phyloP scores from a whole-genome alignment of 2,113 vertebrate species.

The Chitala chitala region DNA sequence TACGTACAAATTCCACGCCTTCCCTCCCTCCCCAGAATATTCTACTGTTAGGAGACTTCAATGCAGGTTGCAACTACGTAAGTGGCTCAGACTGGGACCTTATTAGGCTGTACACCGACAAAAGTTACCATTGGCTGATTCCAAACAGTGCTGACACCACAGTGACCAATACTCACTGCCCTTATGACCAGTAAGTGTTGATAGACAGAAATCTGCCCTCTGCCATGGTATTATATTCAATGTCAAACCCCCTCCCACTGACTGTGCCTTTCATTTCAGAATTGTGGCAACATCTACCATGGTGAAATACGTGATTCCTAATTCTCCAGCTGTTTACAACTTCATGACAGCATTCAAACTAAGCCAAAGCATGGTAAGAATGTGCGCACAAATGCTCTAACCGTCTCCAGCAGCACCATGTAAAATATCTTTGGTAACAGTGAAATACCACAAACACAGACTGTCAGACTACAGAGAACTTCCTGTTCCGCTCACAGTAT shows the following conservation, averaged over 20 bases:
- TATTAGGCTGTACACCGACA: conserved; percentile 74
- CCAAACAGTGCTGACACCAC: conserved; percentile 70
- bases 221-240: no score
- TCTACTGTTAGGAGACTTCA: conserved; percentile 87
- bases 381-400: not conserved
- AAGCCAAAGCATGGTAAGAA: conserved; percentile 63
- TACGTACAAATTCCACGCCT: not conserved
- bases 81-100: conserved; percentile 54
- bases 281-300: conserved; percentile 71
- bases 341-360: conserved; percentile 66
- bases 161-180: conserved; percentile 66
- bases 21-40: conserved; percentile 63
- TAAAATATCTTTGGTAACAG: not conserved
- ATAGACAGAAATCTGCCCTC: no score
- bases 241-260: not conserved
- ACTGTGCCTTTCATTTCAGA: conserved; percentile 46
- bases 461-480: not conserved
- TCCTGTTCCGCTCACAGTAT: not conserved
- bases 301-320: conserved; percentile 57
- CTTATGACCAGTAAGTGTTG: conserved; percentile 74
- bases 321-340: conserved; percentile 64
- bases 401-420: no score
- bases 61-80: conserved; percentile 76
- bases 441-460: not conserved
- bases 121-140: conserved; percentile 82